Percentiles rank a stretch among this genome's conserved stretches.
Conservation (phyloP, 2,113 vertebrate genomes). For the Calonectris borealis region DNA sequence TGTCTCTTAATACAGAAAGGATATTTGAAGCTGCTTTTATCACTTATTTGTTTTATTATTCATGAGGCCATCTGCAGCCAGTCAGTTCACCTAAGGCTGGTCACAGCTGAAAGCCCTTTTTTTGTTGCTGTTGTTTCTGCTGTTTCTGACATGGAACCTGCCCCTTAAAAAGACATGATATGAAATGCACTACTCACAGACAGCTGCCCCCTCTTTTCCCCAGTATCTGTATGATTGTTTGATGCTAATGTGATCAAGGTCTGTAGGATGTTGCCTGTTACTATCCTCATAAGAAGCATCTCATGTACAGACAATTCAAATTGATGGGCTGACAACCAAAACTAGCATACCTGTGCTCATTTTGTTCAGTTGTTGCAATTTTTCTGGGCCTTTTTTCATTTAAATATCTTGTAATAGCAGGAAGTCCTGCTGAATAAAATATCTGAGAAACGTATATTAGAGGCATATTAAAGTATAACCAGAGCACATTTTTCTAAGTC, state of each 20-base stretch:
- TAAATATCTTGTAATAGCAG: background rate
- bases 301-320: background rate
- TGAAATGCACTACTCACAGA: background rate
- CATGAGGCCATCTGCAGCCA: background rate
- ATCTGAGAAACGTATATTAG: background rate
- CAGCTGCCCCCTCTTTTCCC: background rate
- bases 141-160: background rate
- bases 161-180: background rate
- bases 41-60: conserved; percentile 14
- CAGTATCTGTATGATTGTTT: background rate
- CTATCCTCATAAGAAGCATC: background rate
- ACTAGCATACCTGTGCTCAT: background rate
- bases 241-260: background rate
- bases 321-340: background rate
- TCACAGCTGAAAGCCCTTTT: background rate
- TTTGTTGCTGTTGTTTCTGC: background rate
- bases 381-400: background rate
- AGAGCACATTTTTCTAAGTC: background rate
- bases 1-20: background rate
- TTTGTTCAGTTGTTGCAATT: background rate
- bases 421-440: conserved; percentile 9
- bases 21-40: conserved; percentile 12
- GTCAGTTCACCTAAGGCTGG: background rate
- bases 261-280: background rate
- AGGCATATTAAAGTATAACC: background rate